Base-by-base conservation (phyloP, 2,888 invertebrate species). In the Eudiplozoon nipponicum region DNA sequence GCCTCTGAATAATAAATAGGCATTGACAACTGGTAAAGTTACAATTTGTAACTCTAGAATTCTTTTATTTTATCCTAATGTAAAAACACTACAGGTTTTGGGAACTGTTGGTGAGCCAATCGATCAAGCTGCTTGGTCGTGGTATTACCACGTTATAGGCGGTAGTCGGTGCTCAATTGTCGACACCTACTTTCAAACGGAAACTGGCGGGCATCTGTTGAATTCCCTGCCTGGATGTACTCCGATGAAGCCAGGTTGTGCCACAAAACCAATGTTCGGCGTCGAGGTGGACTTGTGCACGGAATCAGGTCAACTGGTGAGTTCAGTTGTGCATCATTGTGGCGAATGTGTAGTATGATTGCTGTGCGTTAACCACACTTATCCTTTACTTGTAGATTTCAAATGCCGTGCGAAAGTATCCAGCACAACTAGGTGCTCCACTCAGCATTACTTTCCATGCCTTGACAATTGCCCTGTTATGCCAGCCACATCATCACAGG, bases 151-250 rank as follows among this genome's bases (percentile, higher is more conserved):
- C 39, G 55, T 61, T 15, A 49, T 60, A 1, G 58, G 67, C 11
- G 54, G 62, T 34, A 49, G 52, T 15, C 50, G 53, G 5, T 64
- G 63, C 59, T 76, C 84, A 40, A 73, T 98, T 52, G 77, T 75
- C 0, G 94, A 98, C 56, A 98, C 94, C 0, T 94, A 81, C 62
- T 94, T 90, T 90, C 94, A 94, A 63, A 94, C 94, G 1, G 94
- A 94, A 65, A 94, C 90, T 3, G 63, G 90, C 5, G 90, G 90
- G 1, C 86, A 90, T 61, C 76, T 86, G 17, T 67, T 94, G 34
- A 81, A 86, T 23, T 78, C 86, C 22, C 61, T 94, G 37, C 90
- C 94, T 0, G 86, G 84, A 17, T 78, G 77, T 17, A 84, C 77
- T 2, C 76, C 80, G 11, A 76, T 80, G 70, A 94, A 94, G 60